Conservation (phyloP, 1,140 invertebrate species). For the Glossosoma conforme region DNA sequence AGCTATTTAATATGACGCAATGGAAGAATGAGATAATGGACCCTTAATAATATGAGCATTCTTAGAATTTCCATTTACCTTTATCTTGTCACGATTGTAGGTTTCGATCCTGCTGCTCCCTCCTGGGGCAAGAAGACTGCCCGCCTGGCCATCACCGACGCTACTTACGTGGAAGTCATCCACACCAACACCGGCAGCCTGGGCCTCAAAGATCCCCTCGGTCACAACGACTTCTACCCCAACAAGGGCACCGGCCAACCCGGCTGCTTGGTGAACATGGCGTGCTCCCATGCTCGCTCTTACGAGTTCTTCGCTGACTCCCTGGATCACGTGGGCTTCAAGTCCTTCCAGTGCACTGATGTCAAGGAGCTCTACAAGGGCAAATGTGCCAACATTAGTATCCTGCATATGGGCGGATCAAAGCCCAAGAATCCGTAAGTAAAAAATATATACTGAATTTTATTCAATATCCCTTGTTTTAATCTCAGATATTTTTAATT, state of each 20-base stretch:
- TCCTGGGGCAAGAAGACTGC: conserved; percentile 16
- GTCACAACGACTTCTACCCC: conserved; percentile 55
- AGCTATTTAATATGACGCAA: background rate
- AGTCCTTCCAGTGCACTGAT: conserved; percentile 36
- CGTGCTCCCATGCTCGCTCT: conserved; percentile 31
- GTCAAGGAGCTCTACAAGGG: conserved; percentile 33
- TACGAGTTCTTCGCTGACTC: conserved; percentile 34
- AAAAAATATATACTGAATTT: background rate
- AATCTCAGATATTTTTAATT: too few relatives aligned
- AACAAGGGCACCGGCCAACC: conserved; percentile 49
- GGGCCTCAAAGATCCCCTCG: conserved; percentile 45
- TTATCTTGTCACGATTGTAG: conserved; percentile 33
- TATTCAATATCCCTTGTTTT: background rate
- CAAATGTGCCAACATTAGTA: conserved; percentile 33
- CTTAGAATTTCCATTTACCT: too few relatives aligned
- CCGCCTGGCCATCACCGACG: conserved; percentile 45
- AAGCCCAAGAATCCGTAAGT: conserved; percentile 15
- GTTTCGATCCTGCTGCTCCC: conserved; percentile 63
- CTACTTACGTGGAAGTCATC: conserved; percentile 62
- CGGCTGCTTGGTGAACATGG: conserved; percentile 38
- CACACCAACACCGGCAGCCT: conserved; percentile 59
- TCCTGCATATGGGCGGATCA: conserved; percentile 37
- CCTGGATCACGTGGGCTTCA: conserved; percentile 30
- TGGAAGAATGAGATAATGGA: conserved; percentile 11
- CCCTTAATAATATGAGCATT: background rate